phyloP scores from a whole-genome alignment of 2,797 vertebrate genomes.

The Manis javanica region DNA sequence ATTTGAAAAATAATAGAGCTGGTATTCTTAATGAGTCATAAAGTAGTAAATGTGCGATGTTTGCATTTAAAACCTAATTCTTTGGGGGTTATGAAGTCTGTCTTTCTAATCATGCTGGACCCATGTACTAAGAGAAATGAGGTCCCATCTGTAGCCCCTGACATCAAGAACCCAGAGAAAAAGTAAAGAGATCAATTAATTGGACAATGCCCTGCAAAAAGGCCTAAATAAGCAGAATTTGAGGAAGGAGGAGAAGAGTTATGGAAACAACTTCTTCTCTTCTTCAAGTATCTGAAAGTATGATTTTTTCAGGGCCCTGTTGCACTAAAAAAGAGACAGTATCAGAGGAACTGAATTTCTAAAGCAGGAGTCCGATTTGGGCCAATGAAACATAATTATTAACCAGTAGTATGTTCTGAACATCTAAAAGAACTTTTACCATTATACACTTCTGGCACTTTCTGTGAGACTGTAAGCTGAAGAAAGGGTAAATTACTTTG shows the following conservation, averaged over 20 bases:
- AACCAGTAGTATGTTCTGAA: not conserved
- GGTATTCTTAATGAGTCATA: not conserved
- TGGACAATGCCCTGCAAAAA: not conserved
- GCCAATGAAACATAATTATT: not conserved
- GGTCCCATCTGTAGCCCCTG: not conserved
- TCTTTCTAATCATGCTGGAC: not conserved
- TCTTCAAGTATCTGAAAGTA: not conserved
- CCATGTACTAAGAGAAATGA: not conserved
- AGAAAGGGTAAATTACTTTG: not conserved
- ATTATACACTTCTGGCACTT: not conserved
- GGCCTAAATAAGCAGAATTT: not conserved
- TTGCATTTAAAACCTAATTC: slow-evolving; percentile 31
- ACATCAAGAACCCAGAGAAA: not conserved
- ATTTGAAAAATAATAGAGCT: slow-evolving; percentile 25
- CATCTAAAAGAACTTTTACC: not conserved
- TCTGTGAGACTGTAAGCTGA: not conserved
- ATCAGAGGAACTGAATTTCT: not conserved
- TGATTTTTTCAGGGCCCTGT: not conserved
- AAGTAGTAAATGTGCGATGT: not conserved
- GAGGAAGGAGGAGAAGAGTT: not conserved
- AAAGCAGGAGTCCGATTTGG: not conserved
- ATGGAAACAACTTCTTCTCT: not conserved
- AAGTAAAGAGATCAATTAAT: not conserved
- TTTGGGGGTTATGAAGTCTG: not conserved
- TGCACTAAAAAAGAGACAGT: not conserved